Evolutionary conservation across 2,888 invertebrate genomes (phyloP), one percentile per base, ranked within the genome.

Genomic region (Parnassius mnemosyne): DNA sequence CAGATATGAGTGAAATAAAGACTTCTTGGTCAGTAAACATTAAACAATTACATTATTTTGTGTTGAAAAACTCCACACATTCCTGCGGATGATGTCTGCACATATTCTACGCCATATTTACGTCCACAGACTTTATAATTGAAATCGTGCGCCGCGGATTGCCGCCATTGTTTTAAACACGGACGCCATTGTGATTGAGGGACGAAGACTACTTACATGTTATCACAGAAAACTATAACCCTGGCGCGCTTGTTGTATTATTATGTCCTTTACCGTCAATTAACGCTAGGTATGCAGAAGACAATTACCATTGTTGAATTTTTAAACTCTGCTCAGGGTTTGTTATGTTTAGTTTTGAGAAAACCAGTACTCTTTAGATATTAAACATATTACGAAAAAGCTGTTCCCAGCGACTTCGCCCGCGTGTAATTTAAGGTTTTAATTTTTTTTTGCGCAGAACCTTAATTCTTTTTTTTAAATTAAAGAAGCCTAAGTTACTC

Each of bases 11-110:
- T 13, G 41, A 54, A 34, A 43, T 20, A 42, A 43, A 42, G 42
- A 53, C 3, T 10, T 3, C 10, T 13, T 43, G 9, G 44, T 10
- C 9, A 2, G 54, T 54, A 43, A 12, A 57, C 42, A 34, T 34
- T 56, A 25, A 20, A 57, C 42, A 42, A 57, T 56, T 41, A 12
- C 11, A 47, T 46, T 52, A 53, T 20, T 57, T 57, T 54, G 43
- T 47, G 47, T 49, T 62, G 53, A 25, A 62, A 57, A 62, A 61
- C 41, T 16, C 52, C 55, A 49, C 49, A 53, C 47, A 49, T 60
- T 52, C 49, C 47, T 42, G 9, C 12, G 62, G 11, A 62, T 50
- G 44, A 50, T 34, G 50, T 16, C 12, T 46, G 42, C 12, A 52
- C 44, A 11, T 53, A 53, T 57, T 53, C 52, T 25, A n/a, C 57